These are phyloP conservation scores for Ciconia maguari DNA, from an alignment of 2,113 vertebrate genomes.

Conservation along the genomic window DNA sequence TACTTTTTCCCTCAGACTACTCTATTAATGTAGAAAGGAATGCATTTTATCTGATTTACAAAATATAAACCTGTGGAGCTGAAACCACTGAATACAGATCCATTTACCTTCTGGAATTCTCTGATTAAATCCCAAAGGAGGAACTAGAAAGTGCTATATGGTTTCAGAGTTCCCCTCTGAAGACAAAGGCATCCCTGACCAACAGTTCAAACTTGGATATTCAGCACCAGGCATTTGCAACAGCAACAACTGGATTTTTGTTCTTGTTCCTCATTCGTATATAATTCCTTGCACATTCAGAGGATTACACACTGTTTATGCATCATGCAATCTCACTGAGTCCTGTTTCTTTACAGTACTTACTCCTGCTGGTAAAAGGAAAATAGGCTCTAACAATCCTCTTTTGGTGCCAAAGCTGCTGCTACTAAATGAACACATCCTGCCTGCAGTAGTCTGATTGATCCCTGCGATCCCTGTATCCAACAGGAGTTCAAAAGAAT, in stretches of 20 bases:
- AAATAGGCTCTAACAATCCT: slow-evolving; percentile 76
- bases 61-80: slow-evolving; percentile 1
- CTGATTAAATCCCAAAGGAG: neutral
- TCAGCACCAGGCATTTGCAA: neutral
- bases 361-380: slow-evolving; percentile 77
- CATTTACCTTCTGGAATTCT: neutral
- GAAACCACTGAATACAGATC: neutral
- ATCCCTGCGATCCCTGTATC: slow-evolving; percentile 70
- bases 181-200: neutral
- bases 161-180: neutral
- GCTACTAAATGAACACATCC: slow-evolving; percentile 73
- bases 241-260: slow-evolving; percentile 37
- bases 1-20: neutral
- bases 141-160: neutral
- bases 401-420: slow-evolving; percentile 72
- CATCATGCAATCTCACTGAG: slow-evolving; percentile 60
- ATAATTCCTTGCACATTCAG: slow-evolving; percentile 68
- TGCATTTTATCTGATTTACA: slow-evolving; percentile 2
- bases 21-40: slow-evolving; percentile 10
- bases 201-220: neutral
- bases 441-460: slow-evolving; percentile 70
- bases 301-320: slow-evolving; percentile 77
- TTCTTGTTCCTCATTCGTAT: slow-evolving; percentile 13
- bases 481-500: slow-evolving; percentile 71
- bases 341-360: slow-evolving; percentile 73